Evolutionary conservation across 1,140 invertebrate genomes (phyloP).

Genomic region (Zaprionus ornatus): DNA sequence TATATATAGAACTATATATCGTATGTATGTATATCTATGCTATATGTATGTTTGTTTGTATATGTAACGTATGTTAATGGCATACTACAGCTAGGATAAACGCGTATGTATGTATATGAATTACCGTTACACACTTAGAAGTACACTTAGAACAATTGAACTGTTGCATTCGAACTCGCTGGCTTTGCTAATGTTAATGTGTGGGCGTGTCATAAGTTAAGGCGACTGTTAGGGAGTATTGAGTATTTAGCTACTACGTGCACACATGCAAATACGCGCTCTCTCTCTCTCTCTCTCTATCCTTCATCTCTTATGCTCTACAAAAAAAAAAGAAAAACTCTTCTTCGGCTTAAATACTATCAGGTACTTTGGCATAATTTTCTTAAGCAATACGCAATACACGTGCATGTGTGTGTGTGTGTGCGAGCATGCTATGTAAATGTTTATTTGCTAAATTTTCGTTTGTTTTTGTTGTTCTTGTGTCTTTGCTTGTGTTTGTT

Average conservation of each 20-base stretch:
- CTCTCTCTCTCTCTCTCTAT: background rate
- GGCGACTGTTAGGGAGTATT: slow-evolving; percentile 58
- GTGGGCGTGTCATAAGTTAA: slow-evolving; percentile 75
- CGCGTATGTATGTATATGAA: slow-evolving; percentile 51
- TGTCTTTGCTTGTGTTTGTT: background rate
- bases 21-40: slow-evolving; percentile 21
- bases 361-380: slow-evolving; percentile 82
- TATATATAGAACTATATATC: slow-evolving; percentile 10
- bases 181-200: slow-evolving; percentile 36
- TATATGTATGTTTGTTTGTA: slow-evolving; percentile 37
- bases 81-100: slow-evolving; percentile 59
- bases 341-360: slow-evolving; percentile 71
- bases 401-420: slow-evolving; percentile 6
- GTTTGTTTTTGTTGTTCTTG: background rate
- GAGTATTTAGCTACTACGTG: slow-evolving; percentile 50
- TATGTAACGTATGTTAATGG: slow-evolving; percentile 47
- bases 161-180: slow-evolving; percentile 17
- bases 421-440: slow-evolving; percentile 13
- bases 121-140: slow-evolving; percentile 75
- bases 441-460: background rate
- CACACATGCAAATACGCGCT: slow-evolving; percentile 19
- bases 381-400: slow-evolving; percentile 38
- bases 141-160: slow-evolving; percentile 79
- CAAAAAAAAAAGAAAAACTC: slow-evolving; percentile 30
- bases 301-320: slow-evolving; percentile 43